phyloP scores from a whole-genome alignment of 2,888 invertebrate genomes.

The Cataglyphis livida region DNA sequence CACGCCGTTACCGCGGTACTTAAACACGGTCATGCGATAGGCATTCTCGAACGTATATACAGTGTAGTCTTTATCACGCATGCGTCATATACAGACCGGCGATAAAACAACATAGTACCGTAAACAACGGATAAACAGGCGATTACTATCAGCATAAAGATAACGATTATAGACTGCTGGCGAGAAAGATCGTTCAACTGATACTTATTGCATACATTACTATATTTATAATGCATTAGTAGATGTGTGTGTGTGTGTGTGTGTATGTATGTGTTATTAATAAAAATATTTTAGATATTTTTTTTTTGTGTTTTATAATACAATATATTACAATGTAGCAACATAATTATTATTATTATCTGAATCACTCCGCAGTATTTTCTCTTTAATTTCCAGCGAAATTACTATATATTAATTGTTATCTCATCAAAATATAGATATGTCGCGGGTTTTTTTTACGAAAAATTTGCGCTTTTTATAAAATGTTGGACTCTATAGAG shows the following conservation, averaged over 20 bases:
- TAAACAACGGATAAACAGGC: not conserved
- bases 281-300: not conserved
- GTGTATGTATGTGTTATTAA: not conserved
- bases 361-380: not conserved
- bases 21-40: constrained; percentile 1
- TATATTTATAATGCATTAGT: not conserved
- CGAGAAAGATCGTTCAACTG: not conserved
- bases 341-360: no score
- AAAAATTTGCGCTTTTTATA: not conserved
- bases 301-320: not conserved
- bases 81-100: not conserved
- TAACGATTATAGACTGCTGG: not conserved
- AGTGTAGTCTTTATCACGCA: not conserved
- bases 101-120: not conserved
- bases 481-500: not conserved
- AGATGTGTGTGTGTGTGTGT: not conserved
- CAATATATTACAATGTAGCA: not conserved
- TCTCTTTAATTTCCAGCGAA: not conserved
- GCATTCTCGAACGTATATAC: not conserved
- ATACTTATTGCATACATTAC: not conserved
- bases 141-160: not conserved
- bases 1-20: not conserved
- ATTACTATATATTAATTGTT: not conserved
- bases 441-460: not conserved
- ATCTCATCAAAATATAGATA: not conserved